Conservation (phyloP, 2,888 invertebrate species). For the Ectemnius cavifrons region DNA sequence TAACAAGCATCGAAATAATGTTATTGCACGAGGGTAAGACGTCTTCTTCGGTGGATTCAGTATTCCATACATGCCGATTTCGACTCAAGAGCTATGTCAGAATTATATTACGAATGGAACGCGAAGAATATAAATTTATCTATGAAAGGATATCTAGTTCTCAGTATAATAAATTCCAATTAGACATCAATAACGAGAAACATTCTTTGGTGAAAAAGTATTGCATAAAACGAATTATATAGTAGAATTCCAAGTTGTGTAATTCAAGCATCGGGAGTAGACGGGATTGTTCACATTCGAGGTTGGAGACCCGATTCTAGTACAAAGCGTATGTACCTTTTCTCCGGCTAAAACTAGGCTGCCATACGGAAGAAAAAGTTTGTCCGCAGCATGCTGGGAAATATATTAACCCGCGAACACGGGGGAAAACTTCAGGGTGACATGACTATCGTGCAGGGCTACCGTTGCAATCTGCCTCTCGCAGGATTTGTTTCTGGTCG, state of each 20-base stretch:
- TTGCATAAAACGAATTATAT: too few relatives aligned
- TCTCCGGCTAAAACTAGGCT: constrained; percentile 21
- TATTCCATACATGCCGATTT: not conserved
- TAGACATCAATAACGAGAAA: too few relatives aligned
- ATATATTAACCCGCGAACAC: constrained; percentile 42
- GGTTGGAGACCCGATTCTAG: constrained; percentile 5
- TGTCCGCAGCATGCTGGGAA: constrained; percentile 13
- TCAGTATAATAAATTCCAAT: too few relatives aligned
- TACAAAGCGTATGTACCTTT: constrained; percentile 13
- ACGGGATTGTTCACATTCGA: constrained; percentile 20
- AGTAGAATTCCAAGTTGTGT: constrained; percentile 6
- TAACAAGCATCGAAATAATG: too few relatives aligned
- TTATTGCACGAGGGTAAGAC: too few relatives aligned
- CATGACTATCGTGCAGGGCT: constrained; percentile 16
- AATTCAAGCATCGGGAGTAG: not conserved
- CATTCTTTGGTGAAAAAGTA: too few relatives aligned
- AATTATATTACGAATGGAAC: too few relatives aligned
- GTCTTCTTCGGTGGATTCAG: not conserved
- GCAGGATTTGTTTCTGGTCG: constrained; percentile 33
- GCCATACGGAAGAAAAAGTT: constrained; percentile 39
- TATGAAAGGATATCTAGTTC: too few relatives aligned
- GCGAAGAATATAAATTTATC: too few relatives aligned
- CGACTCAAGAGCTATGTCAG: not conserved
- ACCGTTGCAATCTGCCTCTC: constrained; percentile 32
- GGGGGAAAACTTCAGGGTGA: constrained; percentile 18